phyloP scores from a whole-genome alignment of 2,797 vertebrate genomes.

The Rhynchotus rufescens region DNA sequence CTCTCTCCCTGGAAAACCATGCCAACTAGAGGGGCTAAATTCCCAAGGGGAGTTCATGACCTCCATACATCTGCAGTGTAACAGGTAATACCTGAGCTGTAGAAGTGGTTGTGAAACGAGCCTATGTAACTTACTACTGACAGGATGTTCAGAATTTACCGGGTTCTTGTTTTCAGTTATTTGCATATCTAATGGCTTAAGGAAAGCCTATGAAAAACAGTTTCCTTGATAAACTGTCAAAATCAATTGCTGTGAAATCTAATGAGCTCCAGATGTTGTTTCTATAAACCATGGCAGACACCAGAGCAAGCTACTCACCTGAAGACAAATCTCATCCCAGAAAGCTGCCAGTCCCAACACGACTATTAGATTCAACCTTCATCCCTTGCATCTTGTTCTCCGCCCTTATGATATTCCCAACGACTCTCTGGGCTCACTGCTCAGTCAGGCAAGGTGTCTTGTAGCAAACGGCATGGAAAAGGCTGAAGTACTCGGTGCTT shows the following conservation, averaged over 20 bases:
- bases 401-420: too few relatives aligned
- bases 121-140: not conserved
- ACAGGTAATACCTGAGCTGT: not conserved
- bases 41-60: not conserved
- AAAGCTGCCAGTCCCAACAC: not conserved
- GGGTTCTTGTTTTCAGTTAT: not conserved
- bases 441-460: not conserved
- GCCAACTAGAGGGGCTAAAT: not conserved
- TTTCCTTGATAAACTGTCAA: not conserved
- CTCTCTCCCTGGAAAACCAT: not conserved
- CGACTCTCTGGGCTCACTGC: not conserved
- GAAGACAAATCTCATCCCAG: not conserved
- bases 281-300: not conserved
- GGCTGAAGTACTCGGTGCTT: not conserved
- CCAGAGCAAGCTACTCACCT: not conserved
- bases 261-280: not conserved
- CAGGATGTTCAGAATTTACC: not conserved
- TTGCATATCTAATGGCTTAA: not conserved
- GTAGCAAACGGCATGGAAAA: not conserved
- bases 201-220: not conserved
- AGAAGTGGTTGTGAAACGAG: not conserved
- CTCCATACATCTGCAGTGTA: not conserved
- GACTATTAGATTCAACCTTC: not conserved
- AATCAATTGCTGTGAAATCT: not conserved
- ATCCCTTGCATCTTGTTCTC: not conserved